A percentile compares a stretch with the other conserved stretches of the same genome.
Conservation (phyloP, 1,140 invertebrate species). For the Meteorus sp. region DNA sequence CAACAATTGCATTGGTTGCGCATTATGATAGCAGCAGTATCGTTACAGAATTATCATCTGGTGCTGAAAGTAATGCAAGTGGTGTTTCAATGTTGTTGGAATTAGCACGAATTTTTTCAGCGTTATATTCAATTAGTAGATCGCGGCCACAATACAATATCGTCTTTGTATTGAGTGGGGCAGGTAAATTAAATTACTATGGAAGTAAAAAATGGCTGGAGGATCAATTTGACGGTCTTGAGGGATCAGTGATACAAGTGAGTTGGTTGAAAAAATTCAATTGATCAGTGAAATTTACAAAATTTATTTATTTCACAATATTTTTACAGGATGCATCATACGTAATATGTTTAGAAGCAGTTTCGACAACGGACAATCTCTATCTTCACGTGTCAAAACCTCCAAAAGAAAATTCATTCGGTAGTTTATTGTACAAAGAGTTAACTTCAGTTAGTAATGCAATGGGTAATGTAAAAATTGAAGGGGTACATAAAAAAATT, state of each 20-base stretch:
- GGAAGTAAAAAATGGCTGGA: constrained; percentile 97
- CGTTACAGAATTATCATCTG: constrained; percentile 81
- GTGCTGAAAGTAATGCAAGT: constrained; percentile 92
- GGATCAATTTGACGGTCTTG: constrained; percentile 80
- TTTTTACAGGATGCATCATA: constrained; percentile 61
- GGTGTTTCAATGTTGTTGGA: constrained; percentile 89
- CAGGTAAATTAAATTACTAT: constrained; percentile 94
- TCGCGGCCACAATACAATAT: constrained; percentile 86
- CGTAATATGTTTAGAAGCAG: constrained; percentile 90
- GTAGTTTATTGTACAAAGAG: constrained; percentile 72
- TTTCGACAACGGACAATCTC: constrained; percentile 64
- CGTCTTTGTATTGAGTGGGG: constrained; percentile 88
- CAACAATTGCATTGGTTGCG: constrained; percentile 86
- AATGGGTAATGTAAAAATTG: constrained; percentile 63
- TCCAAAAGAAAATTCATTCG: constrained; percentile 82
- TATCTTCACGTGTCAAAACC: constrained; percentile 96
- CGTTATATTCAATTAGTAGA: constrained; percentile 80
- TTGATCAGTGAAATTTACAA: constrained; percentile 5
- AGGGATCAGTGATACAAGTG: constrained; percentile 75
- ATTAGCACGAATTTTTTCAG: constrained; percentile 86
- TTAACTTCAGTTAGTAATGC: constrained; percentile 63
- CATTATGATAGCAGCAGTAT: constrained; percentile 91
- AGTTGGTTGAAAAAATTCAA: constrained; percentile 26
- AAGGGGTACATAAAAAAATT: constrained; percentile 94
- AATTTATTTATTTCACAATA: constrained; percentile 6